phyloP scores from a whole-genome alignment of 2,888 invertebrate species.

The Drosophila nr. fundita region DNA sequence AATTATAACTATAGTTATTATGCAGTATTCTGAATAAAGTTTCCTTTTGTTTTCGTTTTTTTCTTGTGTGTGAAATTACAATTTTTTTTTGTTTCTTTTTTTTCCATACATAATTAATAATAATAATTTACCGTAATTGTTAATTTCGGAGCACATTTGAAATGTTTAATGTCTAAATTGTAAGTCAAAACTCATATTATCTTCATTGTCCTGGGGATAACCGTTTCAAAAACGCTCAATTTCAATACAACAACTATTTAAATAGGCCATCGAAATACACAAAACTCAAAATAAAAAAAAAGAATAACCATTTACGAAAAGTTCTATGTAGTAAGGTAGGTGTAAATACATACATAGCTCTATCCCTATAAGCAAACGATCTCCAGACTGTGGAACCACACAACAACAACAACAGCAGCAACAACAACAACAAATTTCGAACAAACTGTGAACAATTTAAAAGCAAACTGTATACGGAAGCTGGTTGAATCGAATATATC shows the following conservation, averaged over 20 bases:
- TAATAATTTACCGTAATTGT: slow-evolving; percentile 55
- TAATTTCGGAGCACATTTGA: slow-evolving; percentile 66
- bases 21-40: slow-evolving; percentile 58
- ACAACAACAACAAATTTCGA: slow-evolving; percentile 30
- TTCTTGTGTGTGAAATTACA: slow-evolving; percentile 57
- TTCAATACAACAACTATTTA: slow-evolving; percentile 72
- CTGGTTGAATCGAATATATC: slow-evolving; percentile 30
- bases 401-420: slow-evolving; percentile 12
- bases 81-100: slow-evolving; percentile 27
- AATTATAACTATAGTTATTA: slow-evolving; percentile 67
- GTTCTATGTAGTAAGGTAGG: slow-evolving; percentile 31
- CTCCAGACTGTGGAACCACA: slow-evolving; percentile 31
- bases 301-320: slow-evolving; percentile 32
- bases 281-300: slow-evolving; percentile 31
- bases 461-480: slow-evolving; percentile 48
- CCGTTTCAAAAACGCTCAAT: slow-evolving; percentile 74
- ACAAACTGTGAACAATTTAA: slow-evolving; percentile 42
- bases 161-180: slow-evolving; percentile 70
- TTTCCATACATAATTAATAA: slow-evolving; percentile 46
- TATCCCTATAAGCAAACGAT: slow-evolving; percentile 49
- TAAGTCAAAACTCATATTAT: slow-evolving; percentile 76
- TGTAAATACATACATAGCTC: slow-evolving; percentile 48
- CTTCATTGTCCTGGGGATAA: slow-evolving; percentile 59
- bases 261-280: slow-evolving; percentile 53
- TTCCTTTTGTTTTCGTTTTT: slow-evolving; percentile 33